phyloP scores from a whole-genome alignment of 2,797 vertebrate genomes.

The Anisognathus igniventris region DNA sequence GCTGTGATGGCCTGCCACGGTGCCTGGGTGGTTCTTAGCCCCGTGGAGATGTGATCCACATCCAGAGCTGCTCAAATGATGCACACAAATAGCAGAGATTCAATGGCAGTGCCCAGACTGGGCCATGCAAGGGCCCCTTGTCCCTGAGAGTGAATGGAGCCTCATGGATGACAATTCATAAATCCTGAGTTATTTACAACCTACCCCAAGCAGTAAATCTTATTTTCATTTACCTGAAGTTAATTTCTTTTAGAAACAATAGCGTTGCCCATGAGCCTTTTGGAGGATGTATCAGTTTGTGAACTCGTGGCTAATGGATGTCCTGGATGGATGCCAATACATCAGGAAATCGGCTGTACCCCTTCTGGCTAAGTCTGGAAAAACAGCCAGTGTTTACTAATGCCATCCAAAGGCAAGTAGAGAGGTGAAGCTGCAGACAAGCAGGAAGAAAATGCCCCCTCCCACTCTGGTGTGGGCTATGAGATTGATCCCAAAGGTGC shows the following conservation, averaged over 20 bases:
- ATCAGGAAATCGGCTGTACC: neutral
- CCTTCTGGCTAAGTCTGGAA: neutral
- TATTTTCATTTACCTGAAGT: slow-evolving; percentile 21
- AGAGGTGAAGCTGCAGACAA: neutral
- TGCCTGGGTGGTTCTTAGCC: neutral
- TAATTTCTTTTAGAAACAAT: slow-evolving; percentile 15
- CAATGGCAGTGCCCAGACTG: neutral
- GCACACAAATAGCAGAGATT: neutral
- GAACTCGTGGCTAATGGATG: neutral
- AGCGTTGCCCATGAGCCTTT: neutral
- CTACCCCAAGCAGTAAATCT: slow-evolving; percentile 13
- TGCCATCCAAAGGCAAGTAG: neutral
- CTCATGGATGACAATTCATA: neutral
- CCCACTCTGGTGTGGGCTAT: rapidly evolving
- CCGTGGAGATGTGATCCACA: rapidly evolving
- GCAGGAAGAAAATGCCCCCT: neutral
- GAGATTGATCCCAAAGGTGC: neutral
- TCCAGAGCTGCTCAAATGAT: neutral
- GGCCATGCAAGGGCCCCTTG: neutral
- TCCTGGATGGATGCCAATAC: slow-evolving; percentile 27
- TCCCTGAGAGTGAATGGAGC: neutral
- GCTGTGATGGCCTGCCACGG: neutral
- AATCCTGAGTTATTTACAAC: slow-evolving; percentile 2
- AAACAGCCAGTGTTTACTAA: neutral
- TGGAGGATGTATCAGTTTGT: neutral